Conservation (phyloP, 2,888 invertebrate species). For the Dascillus cervinus region DNA sequence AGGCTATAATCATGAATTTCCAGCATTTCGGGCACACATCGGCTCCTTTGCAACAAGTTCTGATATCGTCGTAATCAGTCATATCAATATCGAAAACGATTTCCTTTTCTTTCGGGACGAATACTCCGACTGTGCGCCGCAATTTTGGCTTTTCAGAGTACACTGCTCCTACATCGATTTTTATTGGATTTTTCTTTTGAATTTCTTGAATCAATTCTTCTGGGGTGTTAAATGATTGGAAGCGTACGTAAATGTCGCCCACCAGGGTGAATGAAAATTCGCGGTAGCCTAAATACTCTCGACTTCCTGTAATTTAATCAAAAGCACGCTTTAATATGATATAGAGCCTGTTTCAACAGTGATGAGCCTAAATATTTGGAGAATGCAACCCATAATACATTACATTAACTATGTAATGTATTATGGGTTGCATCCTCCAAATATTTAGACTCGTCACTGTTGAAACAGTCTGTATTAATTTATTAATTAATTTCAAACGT, state of each 20-base stretch:
- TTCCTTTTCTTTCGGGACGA: slow-evolving; percentile 60
- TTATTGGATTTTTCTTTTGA: slow-evolving; percentile 72
- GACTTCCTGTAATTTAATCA: slow-evolving; percentile 25
- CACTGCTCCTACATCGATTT: slow-evolving; percentile 95
- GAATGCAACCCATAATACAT: too few relatives aligned
- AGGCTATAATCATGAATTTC: slow-evolving; percentile 92
- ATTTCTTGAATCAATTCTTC: slow-evolving; percentile 77
- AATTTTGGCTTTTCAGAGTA: slow-evolving; percentile 53
- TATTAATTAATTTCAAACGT: too few relatives aligned
- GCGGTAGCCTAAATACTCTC: slow-evolving; percentile 54
- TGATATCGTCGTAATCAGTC: slow-evolving; percentile 96
- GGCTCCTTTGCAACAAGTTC: slow-evolving; percentile 86
- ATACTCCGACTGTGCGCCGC: slow-evolving; percentile 31
- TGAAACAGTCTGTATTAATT: too few relatives aligned
- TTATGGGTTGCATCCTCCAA: too few relatives aligned
- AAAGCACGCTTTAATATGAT: slow-evolving; percentile 1
- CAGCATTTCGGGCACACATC: slow-evolving; percentile 93
- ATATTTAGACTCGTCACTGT: too few relatives aligned
- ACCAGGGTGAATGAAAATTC: slow-evolving; percentile 94
- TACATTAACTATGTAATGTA: too few relatives aligned
- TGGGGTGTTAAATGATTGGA: slow-evolving; percentile 72
- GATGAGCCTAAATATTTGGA: too few relatives aligned
- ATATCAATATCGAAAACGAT: slow-evolving; percentile 99
- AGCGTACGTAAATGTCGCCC: slow-evolving; percentile 90
- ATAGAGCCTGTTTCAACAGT: background rate